Evolutionary conservation across 2,113 vertebrate species (phyloP).

Genomic region (Neodontobutis hainanensis): DNA sequence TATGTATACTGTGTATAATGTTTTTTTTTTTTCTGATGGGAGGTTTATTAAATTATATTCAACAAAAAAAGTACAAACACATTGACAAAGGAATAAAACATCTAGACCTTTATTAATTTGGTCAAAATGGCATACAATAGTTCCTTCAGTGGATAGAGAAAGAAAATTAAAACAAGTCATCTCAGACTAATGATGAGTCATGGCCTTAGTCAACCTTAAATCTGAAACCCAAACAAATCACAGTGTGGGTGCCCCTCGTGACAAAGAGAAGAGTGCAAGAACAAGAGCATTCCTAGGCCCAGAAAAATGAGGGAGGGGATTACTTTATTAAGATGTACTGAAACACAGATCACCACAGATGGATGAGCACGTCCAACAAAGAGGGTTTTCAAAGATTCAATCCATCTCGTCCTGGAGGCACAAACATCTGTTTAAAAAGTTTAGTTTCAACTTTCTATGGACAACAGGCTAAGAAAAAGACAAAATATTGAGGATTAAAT

Average conservation of each 20-base stretch:
- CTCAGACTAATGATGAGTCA: conserved; percentile 79
- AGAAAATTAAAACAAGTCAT: conserved; percentile 70
- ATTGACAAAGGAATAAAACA: conserved; percentile 14
- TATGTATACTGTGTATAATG: conserved; percentile 20
- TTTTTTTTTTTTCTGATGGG: background rate
- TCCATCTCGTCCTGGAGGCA: conserved; percentile 68
- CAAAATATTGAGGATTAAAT: conserved; percentile 20
- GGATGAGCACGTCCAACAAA: conserved; percentile 73
- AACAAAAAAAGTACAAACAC: conserved; percentile 14
- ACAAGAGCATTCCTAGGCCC: conserved; percentile 81
- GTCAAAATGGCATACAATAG: conserved; percentile 25
- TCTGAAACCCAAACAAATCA: conserved; percentile 80
- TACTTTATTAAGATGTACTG: conserved; percentile 84
- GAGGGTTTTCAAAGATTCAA: conserved; percentile 65
- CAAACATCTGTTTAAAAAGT: conserved; percentile 75
- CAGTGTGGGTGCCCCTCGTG: conserved; percentile 67
- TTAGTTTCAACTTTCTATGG: conserved; percentile 46
- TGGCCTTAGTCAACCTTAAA: conserved; percentile 75
- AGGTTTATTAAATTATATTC: conserved; percentile 16
- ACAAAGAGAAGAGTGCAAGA: conserved; percentile 77
- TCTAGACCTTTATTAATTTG: conserved; percentile 5
- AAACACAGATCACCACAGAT: conserved; percentile 78
- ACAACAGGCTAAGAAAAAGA: conserved; percentile 42
- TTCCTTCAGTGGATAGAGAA: conserved; percentile 30
- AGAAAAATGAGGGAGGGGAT: conserved; percentile 77